Percentiles rank a stretch among this genome's conserved stretches.
These are phyloP conservation scores for Automeris io DNA, from an alignment of 2,888 invertebrate species.

Conservation along the genomic window DNA sequence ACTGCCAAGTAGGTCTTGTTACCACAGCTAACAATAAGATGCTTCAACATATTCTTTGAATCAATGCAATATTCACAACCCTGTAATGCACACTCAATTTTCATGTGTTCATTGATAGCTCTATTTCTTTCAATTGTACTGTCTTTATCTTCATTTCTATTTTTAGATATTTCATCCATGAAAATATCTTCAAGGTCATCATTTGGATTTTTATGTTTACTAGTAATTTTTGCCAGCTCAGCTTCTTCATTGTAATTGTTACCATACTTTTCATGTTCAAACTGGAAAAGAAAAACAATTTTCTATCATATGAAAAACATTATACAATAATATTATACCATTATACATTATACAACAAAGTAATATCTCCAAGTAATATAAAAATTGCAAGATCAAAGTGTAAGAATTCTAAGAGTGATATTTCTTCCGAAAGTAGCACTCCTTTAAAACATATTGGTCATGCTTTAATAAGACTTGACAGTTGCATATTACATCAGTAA, in stretches of 20 bases:
- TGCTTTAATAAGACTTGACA: too few relatives aligned
- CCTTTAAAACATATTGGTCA: too few relatives aligned
- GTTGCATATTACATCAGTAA: too few relatives aligned
- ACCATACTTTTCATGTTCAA: conserved; percentile 87
- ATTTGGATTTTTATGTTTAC: conserved; percentile 79
- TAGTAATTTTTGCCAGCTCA: conserved; percentile 85
- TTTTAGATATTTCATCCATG: conserved; percentile 84
- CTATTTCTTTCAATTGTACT: conserved; percentile 78
- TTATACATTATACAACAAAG: too few relatives aligned
- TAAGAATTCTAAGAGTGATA: too few relatives aligned
- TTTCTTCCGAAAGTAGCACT: too few relatives aligned
- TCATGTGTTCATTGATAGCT: conserved; percentile 85
- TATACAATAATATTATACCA: neutral
- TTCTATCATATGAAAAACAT: neutral
- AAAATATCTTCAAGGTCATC: conserved; percentile 92
- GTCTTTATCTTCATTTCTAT: conserved; percentile 78
- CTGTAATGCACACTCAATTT: conserved; percentile 83
- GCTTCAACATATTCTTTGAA: conserved; percentile 86
- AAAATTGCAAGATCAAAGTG: too few relatives aligned
- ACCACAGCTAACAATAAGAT: conserved; percentile 89
- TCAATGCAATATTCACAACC: conserved; percentile 91
- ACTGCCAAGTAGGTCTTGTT: conserved; percentile 89
- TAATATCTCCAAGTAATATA: too few relatives aligned
- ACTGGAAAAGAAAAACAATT: conserved; percentile 62
- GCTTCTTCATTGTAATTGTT: conserved; percentile 88